Evolutionary conservation across 92 coral and sea anemone species (phyloP).

Genomic region (Epizoanthus ramosus): DNA sequence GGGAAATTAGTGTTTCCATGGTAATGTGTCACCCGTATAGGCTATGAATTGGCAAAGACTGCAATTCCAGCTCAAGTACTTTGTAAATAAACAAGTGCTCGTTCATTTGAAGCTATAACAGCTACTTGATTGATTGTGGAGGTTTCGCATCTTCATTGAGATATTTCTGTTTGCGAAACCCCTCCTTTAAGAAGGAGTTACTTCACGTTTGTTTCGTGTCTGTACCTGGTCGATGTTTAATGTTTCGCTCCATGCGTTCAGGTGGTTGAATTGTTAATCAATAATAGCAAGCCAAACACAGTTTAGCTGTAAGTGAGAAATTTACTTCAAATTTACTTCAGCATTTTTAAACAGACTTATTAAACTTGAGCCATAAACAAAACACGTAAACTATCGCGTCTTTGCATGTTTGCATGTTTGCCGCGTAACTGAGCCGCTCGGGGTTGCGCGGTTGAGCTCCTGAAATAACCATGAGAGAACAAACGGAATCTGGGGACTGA

Average conservation of each 20-base stretch:
- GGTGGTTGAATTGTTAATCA: slow-evolving; percentile 35
- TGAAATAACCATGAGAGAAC: too few species aligned
- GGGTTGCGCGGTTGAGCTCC: too few species aligned
- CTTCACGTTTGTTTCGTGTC: not conserved
- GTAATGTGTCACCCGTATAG: slow-evolving; percentile 27
- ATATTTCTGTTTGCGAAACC: not conserved
- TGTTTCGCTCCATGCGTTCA: not conserved
- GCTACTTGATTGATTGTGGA: not conserved
- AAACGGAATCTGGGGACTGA: too few species aligned
- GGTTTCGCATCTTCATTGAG: not conserved
- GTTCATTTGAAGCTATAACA: not conserved
- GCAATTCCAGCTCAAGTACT: not conserved
- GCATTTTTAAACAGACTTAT: not conserved
- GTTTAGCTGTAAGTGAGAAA: not conserved
- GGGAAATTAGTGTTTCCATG: slow-evolving; percentile 26
- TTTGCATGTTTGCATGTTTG: too few species aligned
- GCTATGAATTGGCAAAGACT: not conserved
- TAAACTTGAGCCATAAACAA: too few species aligned
- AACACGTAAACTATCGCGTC: too few species aligned
- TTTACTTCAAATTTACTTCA: slow-evolving; percentile 25
- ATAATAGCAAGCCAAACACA: not conserved
- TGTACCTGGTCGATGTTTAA: not conserved
- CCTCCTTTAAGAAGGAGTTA: not conserved
- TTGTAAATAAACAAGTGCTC: not conserved
- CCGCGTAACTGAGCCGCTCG: too few species aligned